Percentiles rank a stretch among this genome's conserved stretches.
Evolutionary conservation across 92 coral and sea anemone species (phyloP).

Genomic region (Porites lobata): DNA sequence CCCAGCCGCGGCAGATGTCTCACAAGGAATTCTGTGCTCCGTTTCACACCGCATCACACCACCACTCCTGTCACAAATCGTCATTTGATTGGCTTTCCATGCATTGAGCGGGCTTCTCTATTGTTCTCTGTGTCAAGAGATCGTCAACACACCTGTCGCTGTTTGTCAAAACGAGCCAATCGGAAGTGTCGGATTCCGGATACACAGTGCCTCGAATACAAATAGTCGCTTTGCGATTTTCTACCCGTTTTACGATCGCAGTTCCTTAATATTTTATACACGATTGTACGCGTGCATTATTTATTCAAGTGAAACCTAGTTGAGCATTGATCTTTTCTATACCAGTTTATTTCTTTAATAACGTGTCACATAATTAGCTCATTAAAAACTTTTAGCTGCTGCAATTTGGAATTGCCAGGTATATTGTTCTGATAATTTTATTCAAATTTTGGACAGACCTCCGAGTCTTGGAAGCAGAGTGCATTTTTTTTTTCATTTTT

Average conservation of each 20-base stretch:
- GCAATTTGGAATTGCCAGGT: slow-evolving; percentile 9
- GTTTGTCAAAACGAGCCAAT: slow-evolving; percentile 80
- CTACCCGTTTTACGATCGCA: slow-evolving; percentile 68
- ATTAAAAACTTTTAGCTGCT: slow-evolving; percentile 18
- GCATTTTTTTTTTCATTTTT: not conserved
- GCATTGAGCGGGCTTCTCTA: slow-evolving; percentile 94
- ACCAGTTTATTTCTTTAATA: slow-evolving; percentile 5
- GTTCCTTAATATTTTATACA: slow-evolving; percentile 76
- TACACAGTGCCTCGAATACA: slow-evolving; percentile 54
- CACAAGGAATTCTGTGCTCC: slow-evolving; percentile 64
- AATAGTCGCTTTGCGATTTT: slow-evolving; percentile 39
- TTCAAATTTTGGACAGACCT: slow-evolving; percentile 8
- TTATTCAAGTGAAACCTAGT: slow-evolving; percentile 62
- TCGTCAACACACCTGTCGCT: slow-evolving; percentile 91
- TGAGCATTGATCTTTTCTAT: slow-evolving; percentile 71
- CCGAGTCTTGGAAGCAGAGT: not conserved
- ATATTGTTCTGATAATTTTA: not conserved
- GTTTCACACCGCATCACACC: slow-evolving; percentile 74
- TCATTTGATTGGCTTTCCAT: slow-evolving; percentile 90
- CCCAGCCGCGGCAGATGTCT: slow-evolving; percentile 80
- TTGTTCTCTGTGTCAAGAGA: slow-evolving; percentile 84
- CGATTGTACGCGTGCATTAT: slow-evolving; percentile 47
- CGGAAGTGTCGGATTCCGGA: slow-evolving; percentile 77
- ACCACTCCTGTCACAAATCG: slow-evolving; percentile 80
- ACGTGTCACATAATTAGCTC: slow-evolving; percentile 36